Conservation (phyloP, 2,113 vertebrate genomes). For the Lasiurus cinereus region DNA sequence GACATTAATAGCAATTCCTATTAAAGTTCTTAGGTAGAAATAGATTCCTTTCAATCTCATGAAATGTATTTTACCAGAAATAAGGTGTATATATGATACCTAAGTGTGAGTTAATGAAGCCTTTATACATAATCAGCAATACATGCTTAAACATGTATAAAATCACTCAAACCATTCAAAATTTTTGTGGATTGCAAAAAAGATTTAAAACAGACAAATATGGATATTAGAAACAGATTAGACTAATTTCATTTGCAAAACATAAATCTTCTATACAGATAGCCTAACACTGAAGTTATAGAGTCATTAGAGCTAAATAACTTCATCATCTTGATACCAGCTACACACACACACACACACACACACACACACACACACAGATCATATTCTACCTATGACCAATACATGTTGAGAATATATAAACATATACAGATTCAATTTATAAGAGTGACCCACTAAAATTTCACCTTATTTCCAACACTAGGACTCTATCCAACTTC, state of each 20-base stretch:
- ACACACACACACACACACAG: background rate
- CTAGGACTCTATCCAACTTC: background rate
- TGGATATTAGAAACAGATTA: constrained; percentile 3
- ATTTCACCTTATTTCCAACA: background rate
- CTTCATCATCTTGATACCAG: constrained; percentile 27
- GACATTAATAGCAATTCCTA: background rate
- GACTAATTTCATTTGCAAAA: background rate
- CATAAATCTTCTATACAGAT: background rate
- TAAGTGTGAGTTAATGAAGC: background rate
- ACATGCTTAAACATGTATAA: background rate
- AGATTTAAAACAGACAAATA: constrained; percentile 25
- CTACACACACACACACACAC: background rate
- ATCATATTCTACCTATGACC: background rate
- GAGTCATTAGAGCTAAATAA: background rate
- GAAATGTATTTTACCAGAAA: constrained; percentile 1
- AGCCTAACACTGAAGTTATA: constrained; percentile 18
- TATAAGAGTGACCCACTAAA: background rate
- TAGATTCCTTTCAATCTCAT: background rate
- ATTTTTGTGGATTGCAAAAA: background rate
- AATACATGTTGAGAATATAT: constrained; percentile 42
- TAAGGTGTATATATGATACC: background rate
- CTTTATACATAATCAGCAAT: background rate
- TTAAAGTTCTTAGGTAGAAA: constrained; percentile 45
- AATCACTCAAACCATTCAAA: background rate
- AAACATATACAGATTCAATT: background rate